phyloP scores from a whole-genome alignment of 2,113 vertebrate genomes.

The Rynchops niger region DNA sequence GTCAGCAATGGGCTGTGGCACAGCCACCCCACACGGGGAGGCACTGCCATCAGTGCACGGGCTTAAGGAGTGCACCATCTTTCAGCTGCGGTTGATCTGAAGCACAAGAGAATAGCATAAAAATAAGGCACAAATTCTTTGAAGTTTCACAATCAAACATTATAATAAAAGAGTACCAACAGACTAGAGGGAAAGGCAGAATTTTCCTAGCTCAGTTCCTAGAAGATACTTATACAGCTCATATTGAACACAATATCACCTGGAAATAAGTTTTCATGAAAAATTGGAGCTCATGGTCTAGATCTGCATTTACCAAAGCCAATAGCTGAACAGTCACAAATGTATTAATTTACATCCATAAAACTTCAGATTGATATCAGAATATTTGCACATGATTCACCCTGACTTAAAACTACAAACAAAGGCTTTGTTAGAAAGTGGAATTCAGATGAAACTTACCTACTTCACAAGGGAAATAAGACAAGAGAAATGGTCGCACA shows the following conservation, averaged over 20 bases:
- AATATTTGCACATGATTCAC: not conserved
- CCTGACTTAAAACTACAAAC: not conserved
- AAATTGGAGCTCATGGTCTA: not conserved
- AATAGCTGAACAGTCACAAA: not conserved
- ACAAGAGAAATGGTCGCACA: not conserved
- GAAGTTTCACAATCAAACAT: accelerated
- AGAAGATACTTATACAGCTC: not conserved
- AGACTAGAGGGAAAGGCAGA: not conserved
- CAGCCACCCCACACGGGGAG: not conserved
- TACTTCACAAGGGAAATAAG: not conserved
- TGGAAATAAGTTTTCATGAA: not conserved
- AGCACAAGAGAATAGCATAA: not conserved
- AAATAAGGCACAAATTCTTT: not conserved
- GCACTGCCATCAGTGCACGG: not conserved
- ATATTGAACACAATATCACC: not conserved
- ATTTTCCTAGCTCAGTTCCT: accelerated
- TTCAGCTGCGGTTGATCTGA: not conserved
- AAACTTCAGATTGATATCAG: not conserved
- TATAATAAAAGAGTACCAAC: accelerated
- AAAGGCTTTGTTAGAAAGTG: not conserved
- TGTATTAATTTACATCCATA: not conserved
- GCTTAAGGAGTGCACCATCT: not conserved
- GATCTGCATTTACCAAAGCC: not conserved
- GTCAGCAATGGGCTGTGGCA: conserved; percentile 11
- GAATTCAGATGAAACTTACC: conserved; percentile 17